phyloP scores from a whole-genome alignment of 2,888 invertebrate genomes.

The Agrochola lota region DNA sequence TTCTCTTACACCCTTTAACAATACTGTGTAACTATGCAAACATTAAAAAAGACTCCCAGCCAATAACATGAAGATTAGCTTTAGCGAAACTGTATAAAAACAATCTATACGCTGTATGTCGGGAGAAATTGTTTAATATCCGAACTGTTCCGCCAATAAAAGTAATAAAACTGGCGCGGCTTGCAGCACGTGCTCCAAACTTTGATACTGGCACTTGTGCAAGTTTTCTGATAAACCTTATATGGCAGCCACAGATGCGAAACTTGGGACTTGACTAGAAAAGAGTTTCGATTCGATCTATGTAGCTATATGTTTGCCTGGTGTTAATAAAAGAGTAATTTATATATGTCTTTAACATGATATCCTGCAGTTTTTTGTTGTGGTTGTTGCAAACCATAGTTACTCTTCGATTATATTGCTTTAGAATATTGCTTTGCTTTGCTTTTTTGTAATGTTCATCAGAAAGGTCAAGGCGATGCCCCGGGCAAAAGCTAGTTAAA shows the following conservation, averaged over 20 bases:
- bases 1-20: background rate
- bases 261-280: background rate
- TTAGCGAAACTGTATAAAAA: background rate
- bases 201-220: conserved; percentile 23
- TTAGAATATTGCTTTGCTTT: background rate
- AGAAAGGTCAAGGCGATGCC: too few relatives aligned
- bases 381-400: background rate
- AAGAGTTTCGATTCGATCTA: background rate
- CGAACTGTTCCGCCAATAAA: conserved; percentile 27
- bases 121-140: conserved; percentile 33
- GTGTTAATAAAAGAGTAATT: background rate
- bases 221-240: conserved; percentile 49
- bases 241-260: conserved; percentile 23
- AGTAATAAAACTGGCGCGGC: conserved; percentile 41
- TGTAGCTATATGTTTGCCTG: background rate
- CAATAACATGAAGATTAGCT: background rate
- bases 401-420: background rate
- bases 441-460: too few relatives aligned
- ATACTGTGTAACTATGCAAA: background rate
- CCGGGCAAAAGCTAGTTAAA: too few relatives aligned
- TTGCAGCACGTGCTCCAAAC: conserved; percentile 45
- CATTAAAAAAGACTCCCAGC: background rate
- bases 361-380: background rate
- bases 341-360: background rate
- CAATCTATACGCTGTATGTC: background rate